Evolutionary conservation across 2,888 invertebrate species (phyloP), one percentile per base, ranked within the genome.

Genomic region (Blastobasis adustella): DNA sequence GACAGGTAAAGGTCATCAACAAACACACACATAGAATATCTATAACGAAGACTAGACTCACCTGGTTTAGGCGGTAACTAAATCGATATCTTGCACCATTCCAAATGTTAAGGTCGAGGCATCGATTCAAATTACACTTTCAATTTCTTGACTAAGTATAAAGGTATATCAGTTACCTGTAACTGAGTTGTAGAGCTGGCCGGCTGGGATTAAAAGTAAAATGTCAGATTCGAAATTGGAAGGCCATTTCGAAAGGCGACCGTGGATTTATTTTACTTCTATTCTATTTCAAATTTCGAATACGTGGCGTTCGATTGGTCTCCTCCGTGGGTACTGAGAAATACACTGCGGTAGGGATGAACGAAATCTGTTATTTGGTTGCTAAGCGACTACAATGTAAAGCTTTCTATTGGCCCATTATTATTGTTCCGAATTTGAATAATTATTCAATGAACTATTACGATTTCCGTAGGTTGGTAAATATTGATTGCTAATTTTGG

Each of bases 331-430:
- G 53, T 3, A 73, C 69, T 76, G 68, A 62, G 62, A 62, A 58
- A 53, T 23, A 23, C 49, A 54, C 52, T 48, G 54, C 58, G 55
- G 51, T 42, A 49, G n/a, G 10, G 45, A 54, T 51, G 66, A 62
- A 58, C 56, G 55, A 62, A 68, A 76, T 65, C 65, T 81, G 82
- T 83, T 83, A 79, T 83, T 73, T 48, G 37, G 82, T 83, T 76
- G 67, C 83, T 63, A 60, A 52, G 82, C 61, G 63, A 82, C 79
- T 37, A 44, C 49, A 62, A 57, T 47, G 40, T 45, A 6, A 3
- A 10, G 7, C 5, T 40, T 48, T 52, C 46, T 44, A 52, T 55
- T 55, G 52, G 54, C 9, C 3, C 23, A 1, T 23, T 23, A 23
- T 23, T 23, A 23, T 40, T 41, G 45, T 48, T 37, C 6, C 6